Conservation (phyloP, 2,113 vertebrate species). For the Ramphastos sulfuratus region DNA sequence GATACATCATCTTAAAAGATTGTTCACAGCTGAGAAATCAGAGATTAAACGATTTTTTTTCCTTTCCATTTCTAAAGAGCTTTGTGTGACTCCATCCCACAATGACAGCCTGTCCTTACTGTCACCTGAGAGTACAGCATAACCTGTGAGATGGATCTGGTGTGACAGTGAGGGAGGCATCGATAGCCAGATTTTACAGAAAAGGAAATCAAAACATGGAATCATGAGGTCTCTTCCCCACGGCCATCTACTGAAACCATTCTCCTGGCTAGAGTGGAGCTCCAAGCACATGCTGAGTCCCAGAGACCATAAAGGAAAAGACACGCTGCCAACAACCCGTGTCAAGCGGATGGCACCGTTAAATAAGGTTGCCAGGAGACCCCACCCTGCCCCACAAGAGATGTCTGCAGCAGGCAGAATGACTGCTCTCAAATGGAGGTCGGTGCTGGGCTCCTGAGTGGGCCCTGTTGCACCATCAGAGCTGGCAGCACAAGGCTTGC, state of each 20-base stretch:
- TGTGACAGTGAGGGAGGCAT: neutral
- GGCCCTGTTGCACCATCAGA: neutral
- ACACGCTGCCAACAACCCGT: neutral
- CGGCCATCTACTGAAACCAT: neutral
- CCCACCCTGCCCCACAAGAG: neutral
- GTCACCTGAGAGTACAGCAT: rapidly evolving
- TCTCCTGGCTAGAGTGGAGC: neutral
- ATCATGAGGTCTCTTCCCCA: neutral
- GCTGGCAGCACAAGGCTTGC: neutral
- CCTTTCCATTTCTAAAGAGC: neutral
- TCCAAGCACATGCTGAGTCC: neutral
- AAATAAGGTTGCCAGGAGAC: neutral
- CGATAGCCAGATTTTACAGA: neutral
- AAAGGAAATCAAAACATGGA: neutral
- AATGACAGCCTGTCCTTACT: neutral
- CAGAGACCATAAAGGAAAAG: neutral
- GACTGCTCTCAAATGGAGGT: neutral
- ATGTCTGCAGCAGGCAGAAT: neutral
- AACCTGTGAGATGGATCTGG: too few species aligned
- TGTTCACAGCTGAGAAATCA: neutral
- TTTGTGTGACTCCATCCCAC: neutral
- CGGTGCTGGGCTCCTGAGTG: rapidly evolving
- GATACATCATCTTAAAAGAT: neutral
- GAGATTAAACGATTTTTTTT: neutral
- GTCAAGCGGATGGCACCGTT: neutral